These are phyloP conservation scores for Leucosticte australis DNA, from an alignment of 2,113 vertebrate species.

Conservation along the genomic window DNA sequence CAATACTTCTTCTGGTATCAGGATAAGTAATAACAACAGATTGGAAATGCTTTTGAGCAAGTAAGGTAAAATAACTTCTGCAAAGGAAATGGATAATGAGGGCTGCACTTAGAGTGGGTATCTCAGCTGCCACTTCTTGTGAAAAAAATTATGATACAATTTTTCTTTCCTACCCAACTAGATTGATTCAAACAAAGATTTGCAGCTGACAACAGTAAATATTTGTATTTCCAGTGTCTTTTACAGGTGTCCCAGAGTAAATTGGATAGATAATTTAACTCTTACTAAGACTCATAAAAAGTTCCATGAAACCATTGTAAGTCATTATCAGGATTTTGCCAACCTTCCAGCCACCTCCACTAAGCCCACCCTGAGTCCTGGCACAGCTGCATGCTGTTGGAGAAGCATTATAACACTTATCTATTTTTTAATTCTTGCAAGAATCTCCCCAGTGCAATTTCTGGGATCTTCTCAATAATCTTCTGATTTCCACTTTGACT, in stretches of 20 bases:
- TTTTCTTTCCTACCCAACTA: neutral
- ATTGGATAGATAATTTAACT: neutral
- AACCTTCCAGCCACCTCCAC: neutral
- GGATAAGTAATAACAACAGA: neutral
- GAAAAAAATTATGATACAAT: neutral
- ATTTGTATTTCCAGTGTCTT: neutral
- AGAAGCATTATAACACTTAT: neutral
- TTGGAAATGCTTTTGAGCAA: slow-evolving; percentile 8
- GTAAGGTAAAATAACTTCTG: neutral
- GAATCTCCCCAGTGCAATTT: neutral
- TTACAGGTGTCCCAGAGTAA: neutral
- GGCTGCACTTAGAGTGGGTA: neutral
- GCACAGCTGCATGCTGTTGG: neutral
- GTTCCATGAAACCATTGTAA: neutral
- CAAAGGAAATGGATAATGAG: neutral
- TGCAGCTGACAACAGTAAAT: neutral
- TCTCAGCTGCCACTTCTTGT: neutral
- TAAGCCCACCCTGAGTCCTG: neutral
- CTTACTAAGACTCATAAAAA: neutral
- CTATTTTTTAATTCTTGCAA: neutral
- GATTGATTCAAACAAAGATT: neutral
- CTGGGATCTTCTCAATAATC: neutral
- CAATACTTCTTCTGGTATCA: neutral
- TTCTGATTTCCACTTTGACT: neutral
- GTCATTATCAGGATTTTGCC: neutral